A percentile compares a stretch with the other conserved stretches of the same genome.
Evolutionary conservation across 2,888 invertebrate genomes (phyloP).

Genomic region (Phania funesta): DNA sequence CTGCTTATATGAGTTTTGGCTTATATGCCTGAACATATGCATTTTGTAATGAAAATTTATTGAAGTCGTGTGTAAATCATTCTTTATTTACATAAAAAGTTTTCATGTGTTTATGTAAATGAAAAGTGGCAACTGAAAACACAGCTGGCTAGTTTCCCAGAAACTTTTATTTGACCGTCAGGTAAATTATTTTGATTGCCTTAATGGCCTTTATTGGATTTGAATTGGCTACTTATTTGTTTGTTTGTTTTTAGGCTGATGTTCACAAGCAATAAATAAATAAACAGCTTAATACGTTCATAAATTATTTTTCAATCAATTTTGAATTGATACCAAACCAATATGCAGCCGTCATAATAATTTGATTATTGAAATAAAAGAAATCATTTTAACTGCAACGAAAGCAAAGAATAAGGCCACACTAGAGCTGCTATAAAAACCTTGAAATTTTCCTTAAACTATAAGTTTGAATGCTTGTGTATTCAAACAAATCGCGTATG

Average conservation of each 20-base stretch:
- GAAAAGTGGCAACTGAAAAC: conserved; percentile 39
- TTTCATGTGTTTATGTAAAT: conserved; percentile 1
- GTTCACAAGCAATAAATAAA: conserved; percentile 31
- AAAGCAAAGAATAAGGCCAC: too few species aligned
- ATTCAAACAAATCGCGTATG: too few species aligned
- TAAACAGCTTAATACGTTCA: conserved; percentile 2
- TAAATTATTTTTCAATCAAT: not conserved
- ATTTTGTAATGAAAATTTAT: not conserved
- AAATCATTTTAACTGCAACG: too few species aligned
- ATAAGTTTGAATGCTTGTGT: too few species aligned
- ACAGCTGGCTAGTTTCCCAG: conserved; percentile 61
- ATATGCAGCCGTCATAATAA: too few species aligned
- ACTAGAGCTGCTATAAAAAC: too few species aligned
- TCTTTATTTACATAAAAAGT: conserved; percentile 54
- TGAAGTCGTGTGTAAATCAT: conserved; percentile 40
- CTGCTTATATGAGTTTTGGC: not conserved
- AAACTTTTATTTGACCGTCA: not conserved
- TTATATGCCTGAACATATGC: conserved; percentile 11
- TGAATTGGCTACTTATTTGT: not conserved
- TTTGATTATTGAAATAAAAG: too few species aligned
- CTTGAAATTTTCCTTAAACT: too few species aligned
- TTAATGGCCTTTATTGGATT: conserved; percentile 2
- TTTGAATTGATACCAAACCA: not conserved
- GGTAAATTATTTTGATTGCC: not conserved
- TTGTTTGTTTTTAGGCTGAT: not conserved